Evolutionary conservation across 2,888 invertebrate genomes (phyloP), one percentile per base, ranked within the genome.

Genomic region (Chironomus riparius): DNA sequence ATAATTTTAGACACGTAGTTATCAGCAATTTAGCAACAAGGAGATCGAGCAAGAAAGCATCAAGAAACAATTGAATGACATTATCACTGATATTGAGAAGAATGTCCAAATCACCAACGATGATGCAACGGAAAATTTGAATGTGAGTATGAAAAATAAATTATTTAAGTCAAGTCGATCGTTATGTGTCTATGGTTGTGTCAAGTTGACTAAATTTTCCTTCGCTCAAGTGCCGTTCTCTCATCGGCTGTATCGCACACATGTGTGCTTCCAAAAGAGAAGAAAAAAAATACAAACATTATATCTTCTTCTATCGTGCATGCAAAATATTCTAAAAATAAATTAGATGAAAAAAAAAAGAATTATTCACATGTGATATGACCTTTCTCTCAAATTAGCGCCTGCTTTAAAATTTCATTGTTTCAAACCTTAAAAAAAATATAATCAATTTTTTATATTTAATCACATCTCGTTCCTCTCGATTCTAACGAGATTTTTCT

Each of bases 1-100:
- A 21, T 65, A 73, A 65, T 73, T 61, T 73, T 73, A 73, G 73
- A 47, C 70, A 21, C 21, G 21, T 1, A 38, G 13, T 21, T 47
- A 12, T n/a, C 22, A 70, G 15, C 18, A 47, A 56, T 56, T 15
- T 18, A 15, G 56, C 47, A 74, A 22, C 47, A 74, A 74, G 48
- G 74, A 74, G 15, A 74, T 74, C n/a, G 56, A 68, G 13, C 74
- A 74, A 24, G 74, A 74, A 18, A 65, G 48, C 22, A 74, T 74
- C 12, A 74, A 74, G 68, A 24, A 74, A 18, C 74, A 74, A 28
- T 50, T 74, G 22, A 74, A 74, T 48, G 65, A 74, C 2, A 74
- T 74, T 24, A 74, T 74, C 68, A 74, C 74, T 5, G 74, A 74
- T 24, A 74, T 74, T 24, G 74, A 74, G 15, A 74, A 74, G 48